phyloP scores from a whole-genome alignment of 1,140 invertebrate species.

The Cheumatopsyche charites region DNA sequence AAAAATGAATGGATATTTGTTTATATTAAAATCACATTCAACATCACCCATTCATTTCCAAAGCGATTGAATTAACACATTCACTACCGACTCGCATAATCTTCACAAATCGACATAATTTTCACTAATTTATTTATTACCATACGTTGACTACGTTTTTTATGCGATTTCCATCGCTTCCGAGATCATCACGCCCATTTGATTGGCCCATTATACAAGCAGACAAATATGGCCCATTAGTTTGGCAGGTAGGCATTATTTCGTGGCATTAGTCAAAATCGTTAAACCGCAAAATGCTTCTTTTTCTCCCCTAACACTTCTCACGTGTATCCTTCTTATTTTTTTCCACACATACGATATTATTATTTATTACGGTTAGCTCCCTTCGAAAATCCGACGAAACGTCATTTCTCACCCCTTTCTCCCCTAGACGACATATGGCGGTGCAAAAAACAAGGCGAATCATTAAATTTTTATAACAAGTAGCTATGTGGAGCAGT shows the following conservation, averaged over 20 bases:
- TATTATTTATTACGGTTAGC: too few species aligned
- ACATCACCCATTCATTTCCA: too few species aligned
- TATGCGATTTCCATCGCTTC: neutral
- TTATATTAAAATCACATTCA: too few species aligned
- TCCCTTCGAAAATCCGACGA: constrained; percentile 4
- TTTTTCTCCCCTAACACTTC: neutral
- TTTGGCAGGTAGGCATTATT: constrained; percentile 44
- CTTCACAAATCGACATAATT: too few species aligned
- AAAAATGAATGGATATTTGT: too few species aligned
- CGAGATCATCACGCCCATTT: constrained; percentile 34
- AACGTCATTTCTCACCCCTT: constrained; percentile 9
- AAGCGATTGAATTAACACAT: too few species aligned
- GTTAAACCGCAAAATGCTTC: constrained; percentile 35
- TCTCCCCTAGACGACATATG: neutral
- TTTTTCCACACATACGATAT: too few species aligned
- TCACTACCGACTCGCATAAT: too few species aligned
- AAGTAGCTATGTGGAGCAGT: constrained; percentile 5
- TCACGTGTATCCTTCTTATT: too few species aligned
- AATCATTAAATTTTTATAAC: neutral
- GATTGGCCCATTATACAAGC: constrained; percentile 45
- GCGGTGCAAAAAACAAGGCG: neutral
- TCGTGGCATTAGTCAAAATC: constrained; percentile 37
- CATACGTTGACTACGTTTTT: too few species aligned
- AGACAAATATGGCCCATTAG: constrained; percentile 43
- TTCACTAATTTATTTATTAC: too few species aligned